Base-by-base conservation (phyloP, 2,113 vertebrate genomes). In the Zosterops japonicus region DNA sequence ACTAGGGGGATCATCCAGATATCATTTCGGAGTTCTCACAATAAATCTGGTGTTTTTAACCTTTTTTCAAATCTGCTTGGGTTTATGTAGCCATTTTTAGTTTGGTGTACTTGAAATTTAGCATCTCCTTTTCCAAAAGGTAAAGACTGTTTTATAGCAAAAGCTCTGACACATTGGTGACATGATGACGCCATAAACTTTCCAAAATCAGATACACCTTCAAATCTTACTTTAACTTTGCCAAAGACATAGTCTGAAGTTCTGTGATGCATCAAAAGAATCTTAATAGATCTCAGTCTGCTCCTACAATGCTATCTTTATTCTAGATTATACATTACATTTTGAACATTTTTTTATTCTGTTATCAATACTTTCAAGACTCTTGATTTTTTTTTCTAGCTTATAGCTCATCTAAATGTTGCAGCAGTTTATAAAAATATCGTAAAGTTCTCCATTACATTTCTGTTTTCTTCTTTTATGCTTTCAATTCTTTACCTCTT, bases 1-100 rank as follows among this genome's bases (percentile, higher is more conserved):
- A 95, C 94, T 96, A 72, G 36, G 95, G 85, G 94, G 86, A 93
- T 97, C 92, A 95, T 96, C 92, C 95, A 94, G 89, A 96, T 94
- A 97, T 71, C 81, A 82, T 93, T 90, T 93, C 96, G 89, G 76
- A 84, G 75, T 90, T 95, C 95, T 96, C 80, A 89, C 94, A 95
- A 97, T 94, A 96, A 92, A 96, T 96, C 89, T 83, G 56, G 1
- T 5, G 0, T 5, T 65, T 84, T 56, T 10, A 22, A 18, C 23
- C 12, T 44, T 56, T 49, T 46, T 46, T 31, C 1, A n/a, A 56
- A 65, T 41, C 50, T 29, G 76, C 61, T 96, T 91, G 90, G 85
- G 90, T 94, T 96, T 91, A 77, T 65, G 87, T 91, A 96, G 64
- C 60, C 91, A 72, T 96, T 96, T 95, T 89, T 52, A 96, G 57